Conservation (phyloP, 1,140 invertebrate genomes). For the Aphaenogaster ashmeadi region DNA sequence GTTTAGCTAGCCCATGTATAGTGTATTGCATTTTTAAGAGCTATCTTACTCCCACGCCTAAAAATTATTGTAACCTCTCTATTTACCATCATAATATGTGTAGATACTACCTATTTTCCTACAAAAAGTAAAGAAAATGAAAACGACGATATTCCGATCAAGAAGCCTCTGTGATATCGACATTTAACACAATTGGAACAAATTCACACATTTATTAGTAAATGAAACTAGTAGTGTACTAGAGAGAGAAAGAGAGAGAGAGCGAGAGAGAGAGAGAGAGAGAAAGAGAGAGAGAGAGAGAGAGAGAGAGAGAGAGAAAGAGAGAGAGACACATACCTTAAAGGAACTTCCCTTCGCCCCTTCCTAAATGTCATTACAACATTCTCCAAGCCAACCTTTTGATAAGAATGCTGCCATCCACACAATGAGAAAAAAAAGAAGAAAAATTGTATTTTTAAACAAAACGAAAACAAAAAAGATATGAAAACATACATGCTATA, state of each 20-base stretch:
- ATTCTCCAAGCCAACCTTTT: constrained; percentile 86
- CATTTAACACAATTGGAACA: constrained; percentile 83
- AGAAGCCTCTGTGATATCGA: constrained; percentile 86
- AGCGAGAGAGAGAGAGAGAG: constrained; percentile 38
- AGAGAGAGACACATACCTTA: constrained; percentile 58
- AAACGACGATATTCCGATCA: constrained; percentile 83
- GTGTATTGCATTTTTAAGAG: constrained; percentile 86
- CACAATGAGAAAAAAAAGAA: constrained; percentile 74
- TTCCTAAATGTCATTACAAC: constrained; percentile 86
- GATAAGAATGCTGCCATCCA: constrained; percentile 87
- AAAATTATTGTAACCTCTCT: constrained; percentile 79
- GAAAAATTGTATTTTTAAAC: constrained; percentile 86
- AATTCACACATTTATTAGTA: constrained; percentile 82
- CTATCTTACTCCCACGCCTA: constrained; percentile 76
- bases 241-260: constrained; percentile 51
- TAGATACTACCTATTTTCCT: constrained; percentile 87
- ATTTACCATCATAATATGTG: constrained; percentile 83
- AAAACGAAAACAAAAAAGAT: constrained; percentile 84
- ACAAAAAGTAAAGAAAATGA: constrained; percentile 77
- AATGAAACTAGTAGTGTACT: constrained; percentile 77
- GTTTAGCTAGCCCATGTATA: constrained; percentile 87
- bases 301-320: constrained; percentile 29
- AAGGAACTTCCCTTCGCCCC: constrained; percentile 60
- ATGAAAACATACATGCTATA: constrained; percentile 86
- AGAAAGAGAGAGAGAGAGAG: constrained; percentile 55